phyloP scores from a whole-genome alignment of 1,140 invertebrate genomes.

The Platorchestia sp. region DNA sequence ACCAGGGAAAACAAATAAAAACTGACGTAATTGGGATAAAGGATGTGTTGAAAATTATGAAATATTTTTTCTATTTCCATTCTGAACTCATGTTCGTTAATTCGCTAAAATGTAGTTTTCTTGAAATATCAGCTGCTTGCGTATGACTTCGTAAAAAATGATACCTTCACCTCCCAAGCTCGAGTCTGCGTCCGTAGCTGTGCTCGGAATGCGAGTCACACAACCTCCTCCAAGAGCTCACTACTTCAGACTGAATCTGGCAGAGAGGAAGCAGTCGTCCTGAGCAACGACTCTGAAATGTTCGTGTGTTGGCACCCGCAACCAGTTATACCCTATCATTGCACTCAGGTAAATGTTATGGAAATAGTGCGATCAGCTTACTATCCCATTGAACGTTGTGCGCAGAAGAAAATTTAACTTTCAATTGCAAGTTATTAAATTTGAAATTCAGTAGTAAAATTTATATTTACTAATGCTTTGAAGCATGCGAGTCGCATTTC shows the following conservation, averaged over 20 bases:
- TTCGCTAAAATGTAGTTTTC: not conserved
- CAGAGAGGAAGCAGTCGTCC: constrained; percentile 57
- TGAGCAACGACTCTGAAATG: constrained; percentile 70
- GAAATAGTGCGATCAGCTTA: not conserved
- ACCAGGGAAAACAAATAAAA: not conserved
- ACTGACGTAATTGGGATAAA: not conserved
- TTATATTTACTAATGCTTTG: too few species aligned
- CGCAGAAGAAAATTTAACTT: not conserved
- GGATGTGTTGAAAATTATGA: not conserved
- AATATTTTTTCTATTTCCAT: not conserved
- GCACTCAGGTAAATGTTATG: constrained; percentile 69
- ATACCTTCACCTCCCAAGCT: not conserved
- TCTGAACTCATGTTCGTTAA: not conserved
- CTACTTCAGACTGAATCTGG: constrained; percentile 14
- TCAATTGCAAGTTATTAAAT: not conserved
- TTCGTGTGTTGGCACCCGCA: constrained; percentile 74
- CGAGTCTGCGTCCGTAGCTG: not conserved
- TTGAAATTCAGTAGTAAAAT: too few species aligned
- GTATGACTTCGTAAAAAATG: not conserved
- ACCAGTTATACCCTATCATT: constrained; percentile 72
- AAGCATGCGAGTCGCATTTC: too few species aligned
- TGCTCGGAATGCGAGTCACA: not conserved
- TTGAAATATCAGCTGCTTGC: not conserved
- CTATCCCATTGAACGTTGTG: not conserved
- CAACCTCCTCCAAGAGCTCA: not conserved